Evolutionary conservation across 1,140 invertebrate genomes (phyloP).

Genomic region (Monochamus saltuarius): DNA sequence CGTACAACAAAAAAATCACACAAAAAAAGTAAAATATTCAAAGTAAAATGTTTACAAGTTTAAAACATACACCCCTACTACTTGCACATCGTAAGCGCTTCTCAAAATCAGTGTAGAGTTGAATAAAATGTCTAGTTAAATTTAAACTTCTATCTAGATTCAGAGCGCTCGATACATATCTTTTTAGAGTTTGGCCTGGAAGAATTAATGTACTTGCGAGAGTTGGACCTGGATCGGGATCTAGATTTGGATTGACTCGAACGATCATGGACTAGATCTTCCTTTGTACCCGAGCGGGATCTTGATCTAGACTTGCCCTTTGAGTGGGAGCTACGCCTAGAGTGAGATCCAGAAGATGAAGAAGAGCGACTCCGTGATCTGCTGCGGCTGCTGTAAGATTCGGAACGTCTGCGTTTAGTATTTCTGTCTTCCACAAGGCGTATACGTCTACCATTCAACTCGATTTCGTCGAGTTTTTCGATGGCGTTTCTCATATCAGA

Average conservation of each 20-base stretch:
- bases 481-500: constrained; percentile 95
- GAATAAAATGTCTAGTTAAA: constrained; percentile 63
- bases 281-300: constrained; percentile 50
- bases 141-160: constrained; percentile 65
- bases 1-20: no score
- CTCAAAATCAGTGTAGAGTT: constrained; percentile 79
- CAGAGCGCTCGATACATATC: constrained; percentile 60
- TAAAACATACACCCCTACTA: background rate
- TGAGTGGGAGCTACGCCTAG: constrained; percentile 68
- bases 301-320: constrained; percentile 51
- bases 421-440: no score
- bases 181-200: constrained; percentile 59
- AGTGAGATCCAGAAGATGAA: constrained; percentile 67
- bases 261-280: constrained; percentile 64
- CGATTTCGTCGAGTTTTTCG: constrained; percentile 94
- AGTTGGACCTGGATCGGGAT: constrained; percentile 39
- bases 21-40: no score
- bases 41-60: background rate
- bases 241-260: constrained; percentile 54
- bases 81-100: constrained; percentile 58
- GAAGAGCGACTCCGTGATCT: constrained; percentile 68
- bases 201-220: constrained; percentile 56
- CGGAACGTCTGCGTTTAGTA: constrained; percentile 61
- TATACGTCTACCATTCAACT: no score
- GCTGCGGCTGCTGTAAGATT: constrained; percentile 71